Conservation (phyloP, 2,888 invertebrate species). For the Drosophila pegasa region DNA sequence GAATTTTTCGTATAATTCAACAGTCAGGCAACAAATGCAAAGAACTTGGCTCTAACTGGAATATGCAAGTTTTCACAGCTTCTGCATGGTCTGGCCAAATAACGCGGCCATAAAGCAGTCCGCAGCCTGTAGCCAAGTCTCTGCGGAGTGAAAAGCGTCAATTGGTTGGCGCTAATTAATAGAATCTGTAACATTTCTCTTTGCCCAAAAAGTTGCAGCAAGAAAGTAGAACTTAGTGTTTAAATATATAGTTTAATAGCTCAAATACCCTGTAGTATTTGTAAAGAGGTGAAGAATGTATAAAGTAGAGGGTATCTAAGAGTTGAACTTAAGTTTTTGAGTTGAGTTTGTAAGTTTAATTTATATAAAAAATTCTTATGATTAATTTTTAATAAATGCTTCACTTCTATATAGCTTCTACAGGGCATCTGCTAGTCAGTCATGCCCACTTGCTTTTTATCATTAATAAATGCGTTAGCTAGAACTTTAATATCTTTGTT, state of each 20-base stretch:
- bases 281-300: too few relatives aligned
- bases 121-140: slow-evolving; percentile 4
- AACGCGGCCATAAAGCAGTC: slow-evolving; percentile 14
- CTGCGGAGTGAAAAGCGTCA: slow-evolving; percentile 35
- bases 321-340: not conserved
- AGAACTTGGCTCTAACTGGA: slow-evolving; percentile 56
- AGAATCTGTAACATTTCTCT: slow-evolving; percentile 65
- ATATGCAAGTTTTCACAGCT: slow-evolving; percentile 69
- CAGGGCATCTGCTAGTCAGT: not conserved
- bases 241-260: not conserved
- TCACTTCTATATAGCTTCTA: not conserved
- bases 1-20: slow-evolving; percentile 18
- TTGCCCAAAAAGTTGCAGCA: slow-evolving; percentile 29
- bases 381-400: not conserved
- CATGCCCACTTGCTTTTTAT: not conserved
- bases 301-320: not conserved
- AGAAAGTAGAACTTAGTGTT: slow-evolving; percentile 18
- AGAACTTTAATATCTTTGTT: slow-evolving; percentile 34
- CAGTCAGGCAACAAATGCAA: not conserved
- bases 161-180: slow-evolving; percentile 70
- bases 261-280: slow-evolving; percentile 3
- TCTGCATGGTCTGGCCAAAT: slow-evolving; percentile 42
- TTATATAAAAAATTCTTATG: not conserved
- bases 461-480: slow-evolving; percentile 30
- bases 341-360: too few relatives aligned